Base-by-base conservation (phyloP, 2,113 vertebrate genomes). In the Hippoglossus stenolepis region DNA sequence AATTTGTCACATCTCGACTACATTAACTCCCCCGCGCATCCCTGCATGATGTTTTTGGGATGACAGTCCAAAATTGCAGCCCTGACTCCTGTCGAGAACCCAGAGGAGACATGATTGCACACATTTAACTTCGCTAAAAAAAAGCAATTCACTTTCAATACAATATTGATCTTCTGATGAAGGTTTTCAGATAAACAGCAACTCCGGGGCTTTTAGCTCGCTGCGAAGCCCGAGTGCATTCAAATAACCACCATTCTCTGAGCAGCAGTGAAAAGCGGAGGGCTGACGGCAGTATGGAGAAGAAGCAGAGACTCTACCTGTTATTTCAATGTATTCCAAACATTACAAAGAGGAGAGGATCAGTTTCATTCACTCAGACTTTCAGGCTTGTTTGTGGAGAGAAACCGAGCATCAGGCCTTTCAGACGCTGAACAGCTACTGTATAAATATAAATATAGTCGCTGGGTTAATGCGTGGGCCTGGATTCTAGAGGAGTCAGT, bases 1-100 rank as follows among this genome's bases (percentile, higher is more conserved):
- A 61, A 78, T 74, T 49, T 67, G 60, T 67, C 72, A 57, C 64
- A 71, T 43, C 21, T 54, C 15, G 49, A 71, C 60, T 53, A n/a
- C 20, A 49, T 49, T 49, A 49, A 18, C 35, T 64, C 2, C 14
- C 58, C 3, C 24, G 15, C 2, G 7, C 45, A 49, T 15, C 45
- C 45, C 15, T 17, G 45, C 6, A 4, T n/a, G 38, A 71, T 47
- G 17, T 47, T 26, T 66, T 21, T 0, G 14, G 11, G 60, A 70
- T 72, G 38, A 66, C 57, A 26, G 35, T 66, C 40, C 49, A 31
- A n/a, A 75, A 40, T 26, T 67, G 21, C 61, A 17, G 45, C 45
- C 43, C 43, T 3, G 13, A 15, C 43, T 14, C 43, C 45, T 18
- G 17, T 5, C 45, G 15, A 49, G 45, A 49, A 18, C 45, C 18